phyloP scores from a whole-genome alignment of 2,888 invertebrate species.

The Chydorus sphaericus region DNA sequence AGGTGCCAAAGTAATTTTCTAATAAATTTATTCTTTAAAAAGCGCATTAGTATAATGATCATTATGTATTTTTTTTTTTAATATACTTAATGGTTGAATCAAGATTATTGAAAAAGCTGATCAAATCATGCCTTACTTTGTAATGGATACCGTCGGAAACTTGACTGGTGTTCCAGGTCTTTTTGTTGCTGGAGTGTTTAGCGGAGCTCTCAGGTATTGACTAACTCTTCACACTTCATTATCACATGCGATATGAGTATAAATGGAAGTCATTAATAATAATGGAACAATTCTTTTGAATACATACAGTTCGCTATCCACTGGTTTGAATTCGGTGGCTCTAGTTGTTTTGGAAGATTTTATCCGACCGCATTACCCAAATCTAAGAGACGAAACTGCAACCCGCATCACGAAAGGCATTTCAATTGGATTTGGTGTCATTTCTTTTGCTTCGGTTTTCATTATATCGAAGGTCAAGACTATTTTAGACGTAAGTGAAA shows the following conservation, averaged over 20 bases:
- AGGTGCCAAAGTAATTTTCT: slow-evolving; percentile 42
- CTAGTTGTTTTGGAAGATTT: slow-evolving; percentile 84
- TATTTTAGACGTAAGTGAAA: slow-evolving; percentile 50
- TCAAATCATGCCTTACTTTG: slow-evolving; percentile 75
- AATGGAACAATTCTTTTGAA: too few relatives aligned
- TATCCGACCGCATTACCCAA: slow-evolving; percentile 41
- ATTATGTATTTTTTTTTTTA: slow-evolving; percentile 1
- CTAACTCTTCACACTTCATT: background rate
- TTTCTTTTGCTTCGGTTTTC: slow-evolving; percentile 68
- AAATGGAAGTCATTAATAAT: too few relatives aligned
- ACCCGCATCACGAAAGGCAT: slow-evolving; percentile 47
- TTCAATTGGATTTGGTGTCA: slow-evolving; percentile 51
- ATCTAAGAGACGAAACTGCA: slow-evolving; percentile 25
- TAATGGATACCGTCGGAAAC: slow-evolving; percentile 63
- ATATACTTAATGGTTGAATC: background rate
- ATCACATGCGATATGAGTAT: too few relatives aligned
- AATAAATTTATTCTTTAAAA: too few relatives aligned
- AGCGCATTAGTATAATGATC: too few relatives aligned
- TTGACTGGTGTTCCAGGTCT: slow-evolving; percentile 71
- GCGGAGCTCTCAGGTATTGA: slow-evolving; percentile 75
- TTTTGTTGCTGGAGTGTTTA: slow-evolving; percentile 89
- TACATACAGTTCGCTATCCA: slow-evolving; percentile 66
- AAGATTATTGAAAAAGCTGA: slow-evolving; percentile 48
- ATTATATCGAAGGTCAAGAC: slow-evolving; percentile 74
- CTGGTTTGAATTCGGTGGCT: slow-evolving; percentile 80